Evolutionary conservation across 2,113 vertebrate genomes (phyloP), one percentile per base, ranked within the genome.

Genomic region (Sorex araneus): DNA sequence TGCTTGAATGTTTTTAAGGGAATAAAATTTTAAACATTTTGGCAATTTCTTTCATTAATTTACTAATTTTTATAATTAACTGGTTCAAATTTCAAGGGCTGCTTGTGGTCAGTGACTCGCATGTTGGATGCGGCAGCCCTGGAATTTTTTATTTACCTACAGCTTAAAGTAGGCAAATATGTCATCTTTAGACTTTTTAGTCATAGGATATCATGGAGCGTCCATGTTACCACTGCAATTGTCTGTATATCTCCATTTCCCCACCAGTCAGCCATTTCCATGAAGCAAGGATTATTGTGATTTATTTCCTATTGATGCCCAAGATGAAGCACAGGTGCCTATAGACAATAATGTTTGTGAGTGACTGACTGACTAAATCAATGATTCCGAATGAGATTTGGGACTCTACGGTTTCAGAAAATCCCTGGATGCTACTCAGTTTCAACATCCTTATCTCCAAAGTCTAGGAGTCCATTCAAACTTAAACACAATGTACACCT

Each of bases 51-150:
- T 71, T 34, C 3, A 54, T 40, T 5, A 77, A 80, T 28, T 60
- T 25, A 54, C 36, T 54, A 54, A 50, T 50, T 50, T 50, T 50
- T 50, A 7, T 50, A 50, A 50, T 7, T 63, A 54, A 81, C 25
- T 30, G 9, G 64, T 28, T 30, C 28, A 66, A 66, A 66, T 2
- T 66, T 66, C 25, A 66, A 82, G 9, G 9, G 36, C 30, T 16
- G 6, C 13, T 8, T 0, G 28, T 27, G 54, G 19, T 79, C 15
- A 32, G 19, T 27, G 25, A 18, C 13, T 32, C 9, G 40, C 43
- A 11, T 0, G 15, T 1, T 50, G 11, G 47, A 11, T 0, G 0
- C 2, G 2, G 25, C 1, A 43, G 19, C 54, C 73, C 50, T 12
- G 18, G 69, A 76, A 78, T 34, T 77, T 63, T 75, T 64, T 16